Evolutionary conservation across 2,888 invertebrate species (phyloP), one percentile per base, ranked within the genome.

Genomic region (Campoplex capitator): DNA sequence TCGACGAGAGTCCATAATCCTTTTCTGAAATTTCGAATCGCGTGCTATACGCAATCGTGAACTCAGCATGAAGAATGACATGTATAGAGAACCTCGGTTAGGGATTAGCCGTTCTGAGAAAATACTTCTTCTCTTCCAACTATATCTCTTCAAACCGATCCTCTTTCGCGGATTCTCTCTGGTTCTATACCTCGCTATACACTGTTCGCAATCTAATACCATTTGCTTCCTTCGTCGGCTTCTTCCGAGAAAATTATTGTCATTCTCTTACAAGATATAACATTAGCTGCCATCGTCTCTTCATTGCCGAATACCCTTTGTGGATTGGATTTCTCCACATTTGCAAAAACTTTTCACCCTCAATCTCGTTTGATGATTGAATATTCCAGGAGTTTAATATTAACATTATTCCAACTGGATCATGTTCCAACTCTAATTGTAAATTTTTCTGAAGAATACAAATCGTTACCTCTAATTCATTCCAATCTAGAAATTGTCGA

Each of bases 31-130:
- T 86, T 75, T 83, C 83, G 80, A 70, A 83, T 83, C 71, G 83
- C 75, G 83, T 38, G 28, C 23, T 68, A 42, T 75, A 62, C n/a
- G 77, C 13, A 56, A 77, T 38, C 28, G 23, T 16, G 67, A 67
- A 45, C 13, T n/a, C 35, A 45, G 35, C 6, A 13, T 16, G 65
- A 62, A 73, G 32, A 81, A 65, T 73, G 28, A 81, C 38, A 38
- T 62, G 32, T 73, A 81, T 73, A 86, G 32, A 62, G 62, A 68
- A 13, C 32, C 70, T 58, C 35, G 35, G 32, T 32, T 32, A 45
- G 62, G 86, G 83, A 86, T 86, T 86, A 83, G 65, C 78, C 65
- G 28, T n/a, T 79, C 75, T 54, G 54, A 70, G 78, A 75, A 65
- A 75, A 86, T 86, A 75, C 79, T 86, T 75, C 28, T 79, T 83